These are phyloP conservation scores for Eupithecia insigniata DNA, from an alignment of 2,888 invertebrate species.

Conservation along the genomic window DNA sequence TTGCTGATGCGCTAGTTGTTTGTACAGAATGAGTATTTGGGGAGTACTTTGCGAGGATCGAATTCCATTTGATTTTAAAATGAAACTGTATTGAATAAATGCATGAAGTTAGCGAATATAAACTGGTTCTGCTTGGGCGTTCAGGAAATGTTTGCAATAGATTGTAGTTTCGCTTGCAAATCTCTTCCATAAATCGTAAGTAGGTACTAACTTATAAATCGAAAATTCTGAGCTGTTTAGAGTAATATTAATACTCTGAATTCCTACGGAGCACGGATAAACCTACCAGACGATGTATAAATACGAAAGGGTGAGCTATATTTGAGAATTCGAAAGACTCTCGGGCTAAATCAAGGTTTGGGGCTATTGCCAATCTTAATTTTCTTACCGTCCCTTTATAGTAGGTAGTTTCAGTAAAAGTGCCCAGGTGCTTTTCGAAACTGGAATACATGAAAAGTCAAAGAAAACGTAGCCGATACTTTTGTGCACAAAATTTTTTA, in stretches of 20 bases:
- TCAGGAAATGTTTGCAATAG: background rate
- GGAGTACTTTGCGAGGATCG: slow-evolving; percentile 1
- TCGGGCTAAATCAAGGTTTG: slow-evolving; percentile 56
- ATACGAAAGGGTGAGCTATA: slow-evolving; percentile 52
- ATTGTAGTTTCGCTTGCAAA: slow-evolving; percentile 7
- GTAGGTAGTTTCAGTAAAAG: slow-evolving; percentile 50
- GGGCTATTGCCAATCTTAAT: slow-evolving; percentile 53
- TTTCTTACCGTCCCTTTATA: slow-evolving; percentile 33
- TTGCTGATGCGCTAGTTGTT: slow-evolving; percentile 32
- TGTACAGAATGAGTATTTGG: slow-evolving; percentile 18
- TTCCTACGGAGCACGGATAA: slow-evolving; percentile 54
- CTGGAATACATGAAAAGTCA: slow-evolving; percentile 54
- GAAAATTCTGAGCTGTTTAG: slow-evolving; percentile 3
- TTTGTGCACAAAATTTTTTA: slow-evolving; percentile 46
- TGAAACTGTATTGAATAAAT: slow-evolving; percentile 19
- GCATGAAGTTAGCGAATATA: slow-evolving; percentile 17
- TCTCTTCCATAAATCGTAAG: slow-evolving; percentile 2
- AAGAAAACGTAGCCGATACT: slow-evolving; percentile 50
- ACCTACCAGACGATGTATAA: slow-evolving; percentile 51
- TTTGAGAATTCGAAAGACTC: slow-evolving; percentile 47
- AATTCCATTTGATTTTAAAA: slow-evolving; percentile 22
- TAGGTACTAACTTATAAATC: background rate
- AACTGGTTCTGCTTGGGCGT: slow-evolving; percentile 16
- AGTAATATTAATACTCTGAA: slow-evolving; percentile 21
- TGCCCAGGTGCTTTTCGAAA: slow-evolving; percentile 48